Evolutionary conservation across 2,113 vertebrate species (phyloP).

Genomic region (Periophthalmus modestus): DNA sequence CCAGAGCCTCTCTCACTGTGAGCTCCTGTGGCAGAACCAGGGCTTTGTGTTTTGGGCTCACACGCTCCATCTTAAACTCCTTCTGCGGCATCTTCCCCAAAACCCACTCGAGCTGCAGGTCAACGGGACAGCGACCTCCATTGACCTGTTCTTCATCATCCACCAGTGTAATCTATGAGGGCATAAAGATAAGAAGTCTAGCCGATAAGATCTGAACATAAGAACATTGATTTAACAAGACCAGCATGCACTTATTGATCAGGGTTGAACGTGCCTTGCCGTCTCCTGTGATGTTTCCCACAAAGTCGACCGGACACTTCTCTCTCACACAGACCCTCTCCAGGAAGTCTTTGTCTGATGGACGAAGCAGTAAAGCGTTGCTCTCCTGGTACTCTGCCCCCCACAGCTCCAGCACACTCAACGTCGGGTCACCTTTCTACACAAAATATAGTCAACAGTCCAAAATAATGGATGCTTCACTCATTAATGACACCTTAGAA

Average conservation of each 20-base stretch:
- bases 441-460: neutral
- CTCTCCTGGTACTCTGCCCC: conserved; percentile 94
- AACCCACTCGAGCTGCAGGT: conserved; percentile 90
- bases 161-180: conserved; percentile 79
- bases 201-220: neutral
- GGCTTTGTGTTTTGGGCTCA: conserved; percentile 42
- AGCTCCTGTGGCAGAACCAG: conserved; percentile 80
- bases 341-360: conserved; percentile 73
- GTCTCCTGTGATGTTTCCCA: conserved; percentile 86
- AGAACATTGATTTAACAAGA: neutral
- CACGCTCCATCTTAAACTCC: conserved; percentile 80
- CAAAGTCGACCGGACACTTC: conserved; percentile 86
- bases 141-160: conserved; percentile 57
- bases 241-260: neutral
- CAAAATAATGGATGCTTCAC: too few species aligned
- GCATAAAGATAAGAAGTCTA: neutral
- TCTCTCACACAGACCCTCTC: conserved; percentile 82
- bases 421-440: conserved; percentile 88
- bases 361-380: conserved; percentile 84
- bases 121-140: conserved; percentile 74
- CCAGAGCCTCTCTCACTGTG: conserved; percentile 78
- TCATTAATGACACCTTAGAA: too few species aligned
- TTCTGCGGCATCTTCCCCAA: conserved; percentile 93
- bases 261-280: conserved; percentile 72
- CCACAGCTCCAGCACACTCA: conserved; percentile 92